Evolutionary conservation across 2,797 vertebrate species (phyloP).

Genomic region (Momotus momota): DNA sequence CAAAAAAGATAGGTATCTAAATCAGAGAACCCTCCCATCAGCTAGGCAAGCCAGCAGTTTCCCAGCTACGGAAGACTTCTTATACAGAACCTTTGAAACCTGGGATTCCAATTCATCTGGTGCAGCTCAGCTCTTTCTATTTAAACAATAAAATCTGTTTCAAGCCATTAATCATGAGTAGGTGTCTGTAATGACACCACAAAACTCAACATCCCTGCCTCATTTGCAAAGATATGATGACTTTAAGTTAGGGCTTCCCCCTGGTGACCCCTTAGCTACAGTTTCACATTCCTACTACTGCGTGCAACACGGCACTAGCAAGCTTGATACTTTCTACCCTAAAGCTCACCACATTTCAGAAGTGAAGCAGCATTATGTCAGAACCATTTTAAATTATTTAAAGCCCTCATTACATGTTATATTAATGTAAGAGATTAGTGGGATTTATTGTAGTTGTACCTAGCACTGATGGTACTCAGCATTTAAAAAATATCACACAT

Average conservation of each 20-base stretch:
- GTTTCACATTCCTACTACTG: not conserved
- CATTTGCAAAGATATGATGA: not conserved
- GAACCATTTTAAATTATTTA: not conserved
- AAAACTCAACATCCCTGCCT: slow-evolving; percentile 7
- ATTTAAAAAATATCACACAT: not conserved
- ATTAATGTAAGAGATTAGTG: not conserved
- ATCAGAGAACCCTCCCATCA: not conserved
- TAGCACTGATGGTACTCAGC: not conserved
- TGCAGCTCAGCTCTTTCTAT: not conserved
- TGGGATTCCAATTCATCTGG: not conserved
- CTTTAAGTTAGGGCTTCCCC: slow-evolving; percentile 5
- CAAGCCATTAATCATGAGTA: slow-evolving; percentile 41
- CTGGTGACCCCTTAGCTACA: not conserved
- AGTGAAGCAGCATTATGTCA: not conserved
- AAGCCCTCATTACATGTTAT: not conserved
- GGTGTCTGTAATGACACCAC: slow-evolving; percentile 21
- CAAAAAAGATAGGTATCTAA: not conserved
- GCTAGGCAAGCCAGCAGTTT: not conserved
- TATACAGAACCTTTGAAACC: not conserved
- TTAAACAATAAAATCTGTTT: slow-evolving; percentile 36
- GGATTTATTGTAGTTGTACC: not conserved
- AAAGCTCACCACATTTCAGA: not conserved
- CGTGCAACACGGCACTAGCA: not conserved
- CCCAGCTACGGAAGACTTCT: not conserved
- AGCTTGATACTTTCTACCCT: not conserved